These are phyloP conservation scores for Steromphala cineraria DNA, from an alignment of 2,888 invertebrate species.

Conservation along the genomic window DNA sequence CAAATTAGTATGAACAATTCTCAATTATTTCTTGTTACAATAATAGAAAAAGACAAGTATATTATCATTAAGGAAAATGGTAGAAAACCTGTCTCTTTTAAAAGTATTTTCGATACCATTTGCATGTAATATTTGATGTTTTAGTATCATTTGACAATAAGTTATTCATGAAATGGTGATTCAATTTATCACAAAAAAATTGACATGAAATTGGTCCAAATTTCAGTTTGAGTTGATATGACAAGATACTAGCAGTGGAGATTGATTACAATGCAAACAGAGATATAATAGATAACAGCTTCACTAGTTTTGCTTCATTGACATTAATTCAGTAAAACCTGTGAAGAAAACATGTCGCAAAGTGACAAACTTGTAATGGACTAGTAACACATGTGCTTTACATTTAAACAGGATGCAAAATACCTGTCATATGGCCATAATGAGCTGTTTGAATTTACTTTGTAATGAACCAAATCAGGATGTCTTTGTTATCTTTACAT, in stretches of 20 bases:
- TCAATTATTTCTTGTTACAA: background rate
- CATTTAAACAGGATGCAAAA: background rate
- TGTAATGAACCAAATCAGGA: background rate
- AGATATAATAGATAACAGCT: background rate
- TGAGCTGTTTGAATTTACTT: slow-evolving; percentile 6
- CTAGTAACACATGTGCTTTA: background rate
- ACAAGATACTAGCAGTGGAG: no score
- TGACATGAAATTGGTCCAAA: no score
- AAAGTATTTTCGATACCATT: no score
- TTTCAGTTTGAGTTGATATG: no score
- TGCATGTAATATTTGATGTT: no score
- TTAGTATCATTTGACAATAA: background rate
- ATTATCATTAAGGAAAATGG: no score
- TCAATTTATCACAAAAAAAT: background rate
- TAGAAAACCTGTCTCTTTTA: background rate
- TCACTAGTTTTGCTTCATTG: background rate
- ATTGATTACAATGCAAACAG: no score
- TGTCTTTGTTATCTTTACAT: background rate
- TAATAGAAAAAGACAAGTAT: background rate
- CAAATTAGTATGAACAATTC: background rate
- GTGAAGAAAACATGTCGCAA: background rate
- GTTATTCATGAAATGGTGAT: background rate
- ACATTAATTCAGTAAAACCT: background rate
- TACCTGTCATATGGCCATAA: background rate
- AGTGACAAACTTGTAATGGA: background rate